Evolutionary conservation across 2,113 vertebrate genomes (phyloP), one percentile per base, ranked within the genome.

Genomic region (Dipodomys stephensi): DNA sequence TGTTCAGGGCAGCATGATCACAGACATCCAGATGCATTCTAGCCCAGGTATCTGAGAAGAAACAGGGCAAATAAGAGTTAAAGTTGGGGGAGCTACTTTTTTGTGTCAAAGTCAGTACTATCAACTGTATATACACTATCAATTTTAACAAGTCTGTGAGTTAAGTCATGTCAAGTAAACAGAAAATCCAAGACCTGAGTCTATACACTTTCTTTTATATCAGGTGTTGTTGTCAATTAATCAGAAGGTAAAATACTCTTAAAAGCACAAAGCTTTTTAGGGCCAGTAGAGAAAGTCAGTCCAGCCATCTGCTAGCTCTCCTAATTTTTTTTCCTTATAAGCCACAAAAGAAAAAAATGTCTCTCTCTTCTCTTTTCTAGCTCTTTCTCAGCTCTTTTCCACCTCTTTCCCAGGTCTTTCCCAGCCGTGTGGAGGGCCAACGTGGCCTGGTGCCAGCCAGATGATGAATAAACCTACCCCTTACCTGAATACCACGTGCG

Each of bases 231-330:
- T 25, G 78, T 12, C n/a, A 76, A 67, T 20, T 67, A 35, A 4
- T 82, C n/a, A 64, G 8, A 87, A 91, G 49, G 23, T 82, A 78
- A 84, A 84, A 92, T 80, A 73, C 93, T 74, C 79, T 85, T 64
- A 88, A 83, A 94, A 27, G 8, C 22, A 23, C n/a, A 88, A 32
- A 49, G 8, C n/a, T 12, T 23, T n/a, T 28, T 7, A 13, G 32
- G 57, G 35, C 16, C 6, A 73, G n/a, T 22, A 8, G 27, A 25
- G 1, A 90, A 87, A 78, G 73, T 60, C 32, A 79, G 27, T 72
- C 30, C 39, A 80, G 32, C 27, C 76, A 69, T 20, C 2, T 83
- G 76, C 69, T 71, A 62, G 32, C 4, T 78, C 0, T 79, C 44
- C 30, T 65, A 16, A 74, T 78, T 88, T 95, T 2, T 7, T 86